Evolutionary conservation across 2,888 invertebrate species (phyloP).

Genomic region (Drosophila macrospina): DNA sequence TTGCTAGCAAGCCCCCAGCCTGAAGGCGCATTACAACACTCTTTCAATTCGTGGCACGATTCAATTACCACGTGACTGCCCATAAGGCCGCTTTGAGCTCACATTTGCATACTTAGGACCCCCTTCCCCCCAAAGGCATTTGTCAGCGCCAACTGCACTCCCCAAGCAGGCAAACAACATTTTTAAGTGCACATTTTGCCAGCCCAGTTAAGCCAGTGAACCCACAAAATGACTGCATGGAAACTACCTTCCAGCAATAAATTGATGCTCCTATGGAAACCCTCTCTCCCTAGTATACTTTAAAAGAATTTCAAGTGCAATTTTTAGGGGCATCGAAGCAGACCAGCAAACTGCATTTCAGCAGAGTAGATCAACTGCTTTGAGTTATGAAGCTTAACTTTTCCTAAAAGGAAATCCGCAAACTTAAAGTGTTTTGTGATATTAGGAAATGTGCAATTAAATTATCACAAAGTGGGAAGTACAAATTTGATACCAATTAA

Average conservation of each 20-base stretch:
- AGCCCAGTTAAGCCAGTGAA: conserved; percentile 17
- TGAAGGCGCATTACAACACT: conserved; percentile 65
- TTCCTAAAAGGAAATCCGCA: too few relatives aligned
- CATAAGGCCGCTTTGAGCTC: conserved; percentile 55
- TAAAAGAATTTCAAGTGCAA: conserved; percentile 3
- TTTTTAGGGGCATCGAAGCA: not conserved
- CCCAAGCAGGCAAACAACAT: conserved; percentile 40
- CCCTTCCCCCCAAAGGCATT: conserved; percentile 51
- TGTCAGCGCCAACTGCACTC: conserved; percentile 54
- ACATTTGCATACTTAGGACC: conserved; percentile 70
- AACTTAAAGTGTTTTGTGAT: too few relatives aligned
- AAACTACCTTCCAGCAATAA: conserved; percentile 18
- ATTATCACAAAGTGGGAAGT: too few relatives aligned
- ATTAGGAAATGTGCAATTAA: too few relatives aligned
- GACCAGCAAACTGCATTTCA: too few relatives aligned
- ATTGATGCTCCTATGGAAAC: conserved; percentile 15
- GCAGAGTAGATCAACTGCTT: too few relatives aligned
- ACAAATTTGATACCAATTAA: too few relatives aligned
- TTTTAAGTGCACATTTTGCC: conserved; percentile 63
- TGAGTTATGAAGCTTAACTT: too few relatives aligned
- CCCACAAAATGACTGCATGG: conserved; percentile 15
- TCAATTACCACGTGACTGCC: conserved; percentile 74
- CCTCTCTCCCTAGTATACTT: not conserved
- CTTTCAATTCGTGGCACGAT: conserved; percentile 76
- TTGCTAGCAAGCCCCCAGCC: conserved; percentile 1